phyloP scores from a whole-genome alignment of 92 coral and sea anemone genomes.

The Metridium senile region DNA sequence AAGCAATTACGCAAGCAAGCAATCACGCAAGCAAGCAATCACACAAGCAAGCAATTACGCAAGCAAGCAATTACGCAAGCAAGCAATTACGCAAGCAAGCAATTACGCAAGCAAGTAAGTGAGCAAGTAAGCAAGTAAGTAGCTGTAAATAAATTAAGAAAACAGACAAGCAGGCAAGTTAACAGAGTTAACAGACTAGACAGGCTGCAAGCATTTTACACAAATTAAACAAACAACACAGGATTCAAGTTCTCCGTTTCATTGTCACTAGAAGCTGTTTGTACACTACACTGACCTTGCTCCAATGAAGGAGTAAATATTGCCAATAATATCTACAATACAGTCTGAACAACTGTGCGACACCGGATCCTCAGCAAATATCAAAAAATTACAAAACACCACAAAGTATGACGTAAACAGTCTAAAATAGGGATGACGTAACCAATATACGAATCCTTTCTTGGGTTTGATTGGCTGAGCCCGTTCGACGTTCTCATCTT shows the following conservation, averaged over 20 bases:
- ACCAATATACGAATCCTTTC: slow-evolving; percentile 59
- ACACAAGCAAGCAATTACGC: background rate
- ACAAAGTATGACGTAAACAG: slow-evolving; percentile 75
- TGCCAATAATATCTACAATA: slow-evolving; percentile 80
- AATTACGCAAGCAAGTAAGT: background rate
- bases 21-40: background rate
- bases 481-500: slow-evolving; percentile 23
- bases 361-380: slow-evolving; percentile 91
- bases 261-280: background rate
- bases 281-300: slow-evolving; percentile 55
- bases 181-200: background rate
- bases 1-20: background rate
- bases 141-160: background rate
- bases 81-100: background rate
- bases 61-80: background rate
- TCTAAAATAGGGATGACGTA: slow-evolving; percentile 85
- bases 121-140: background rate
- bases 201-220: too few species aligned
- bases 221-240: background rate
- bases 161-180: background rate
- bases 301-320: slow-evolving; percentile 71
- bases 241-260: background rate
- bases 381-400: slow-evolving; percentile 83
- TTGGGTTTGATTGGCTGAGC: slow-evolving; percentile 25
- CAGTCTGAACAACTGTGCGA: slow-evolving; percentile 88